Evolutionary conservation across 92 coral and sea anemone genomes (phyloP), one percentile per base, ranked within the genome.

Genomic region (Desmophyllum pertusum): DNA sequence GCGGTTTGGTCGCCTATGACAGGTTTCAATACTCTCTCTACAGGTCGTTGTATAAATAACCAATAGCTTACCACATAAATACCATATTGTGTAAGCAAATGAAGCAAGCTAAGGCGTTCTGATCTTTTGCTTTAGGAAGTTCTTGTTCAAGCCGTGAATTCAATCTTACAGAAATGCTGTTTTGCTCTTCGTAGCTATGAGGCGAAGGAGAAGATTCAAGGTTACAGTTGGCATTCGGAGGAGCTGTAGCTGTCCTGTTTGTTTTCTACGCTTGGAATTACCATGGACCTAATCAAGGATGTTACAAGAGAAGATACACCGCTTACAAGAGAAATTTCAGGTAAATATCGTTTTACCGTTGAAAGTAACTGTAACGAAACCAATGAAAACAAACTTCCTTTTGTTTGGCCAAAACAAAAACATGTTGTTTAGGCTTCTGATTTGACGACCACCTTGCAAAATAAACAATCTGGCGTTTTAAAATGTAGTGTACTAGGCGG

Each of bases 21-120:
- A 85, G 89, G 89, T 85, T 23, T 19, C n/a, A 52, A 25, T 25
- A 38, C 50, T 78, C 77, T 27, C 66, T 7, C 50, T 14, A 39
- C 87, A 74, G 87, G 87, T 87, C 67, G 14, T 75, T 48, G 36
- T 61, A 87, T 87, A 35, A 87, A 87, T 87, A 87, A 87, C 70
- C 74, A 87, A 87, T 87, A 73, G 77, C 83, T 75, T 76, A 73
- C 77, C 5, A 48, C 87, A 87, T 87, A 69, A 33, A 68, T 81
- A 50, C 83, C 48, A 57, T 57, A 87, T 87, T 81, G 87, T 81
- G 90, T 87, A 87, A 87, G 67, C 82, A 52, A 68, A 63, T 33
- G 84, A 78, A 42, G 57, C 15, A 85, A 52, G 63, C 66, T 46
- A 25, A 27, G 41, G 43, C 13, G 66, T 55, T 40, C 51, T 45